These are phyloP conservation scores for Columba guinea DNA, from an alignment of 2,797 vertebrate species.

Conservation along the genomic window DNA sequence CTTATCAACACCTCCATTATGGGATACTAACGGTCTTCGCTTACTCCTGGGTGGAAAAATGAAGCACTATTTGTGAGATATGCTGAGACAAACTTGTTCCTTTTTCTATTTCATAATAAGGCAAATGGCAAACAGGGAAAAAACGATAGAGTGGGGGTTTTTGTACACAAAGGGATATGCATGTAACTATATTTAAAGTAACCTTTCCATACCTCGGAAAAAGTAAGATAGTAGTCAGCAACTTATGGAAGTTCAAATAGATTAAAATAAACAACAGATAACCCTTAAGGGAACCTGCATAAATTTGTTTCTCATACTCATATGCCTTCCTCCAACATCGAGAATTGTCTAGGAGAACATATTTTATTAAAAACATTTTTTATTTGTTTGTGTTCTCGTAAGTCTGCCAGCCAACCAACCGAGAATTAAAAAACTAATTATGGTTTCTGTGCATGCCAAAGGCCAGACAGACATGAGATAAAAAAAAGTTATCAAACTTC, in stretches of 20 bases:
- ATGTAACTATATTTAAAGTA: constrained; percentile 33
- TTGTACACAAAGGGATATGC: neutral
- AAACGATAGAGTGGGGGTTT: neutral
- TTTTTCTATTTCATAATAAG: constrained; percentile 52
- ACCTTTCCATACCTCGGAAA: constrained; percentile 32
- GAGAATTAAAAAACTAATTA: neutral
- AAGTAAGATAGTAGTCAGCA: constrained; percentile 45
- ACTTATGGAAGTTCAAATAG: constrained; percentile 36
- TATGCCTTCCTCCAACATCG: neutral
- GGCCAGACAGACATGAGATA: neutral
- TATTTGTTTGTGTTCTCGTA: constrained; percentile 47
- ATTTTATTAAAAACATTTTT: constrained; percentile 67
- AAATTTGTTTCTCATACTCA: constrained; percentile 42
- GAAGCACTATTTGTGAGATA: constrained; percentile 46
- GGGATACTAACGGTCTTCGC: neutral
- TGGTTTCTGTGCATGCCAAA: neutral
- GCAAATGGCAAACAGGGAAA: neutral
- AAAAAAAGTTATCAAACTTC: neutral
- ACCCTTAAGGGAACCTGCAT: neutral
- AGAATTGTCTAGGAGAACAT: neutral
- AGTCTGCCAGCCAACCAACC: constrained; percentile 18
- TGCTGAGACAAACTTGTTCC: neutral
- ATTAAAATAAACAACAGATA: constrained; percentile 37
- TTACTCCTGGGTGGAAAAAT: constrained; percentile 16
- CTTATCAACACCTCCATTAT: neutral